Base-by-base conservation (phyloP, 2,797 vertebrate genomes). In the Tokudaia tokunoshimensis region DNA sequence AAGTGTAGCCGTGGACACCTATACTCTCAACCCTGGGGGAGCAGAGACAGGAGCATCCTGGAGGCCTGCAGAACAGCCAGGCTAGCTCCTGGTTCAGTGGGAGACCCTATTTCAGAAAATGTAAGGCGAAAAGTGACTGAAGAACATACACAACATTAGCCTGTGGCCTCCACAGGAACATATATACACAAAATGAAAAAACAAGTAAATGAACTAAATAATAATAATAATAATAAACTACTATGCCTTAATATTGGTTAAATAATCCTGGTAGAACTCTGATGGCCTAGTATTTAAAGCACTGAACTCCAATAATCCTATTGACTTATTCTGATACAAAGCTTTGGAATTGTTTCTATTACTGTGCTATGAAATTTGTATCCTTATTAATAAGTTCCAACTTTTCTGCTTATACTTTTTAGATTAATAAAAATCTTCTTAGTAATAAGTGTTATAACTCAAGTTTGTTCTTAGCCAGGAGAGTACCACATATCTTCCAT, bases 361-460 rank as follows among this genome's bases (percentile, higher is more conserved):
- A 37, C 50, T 94, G 65, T 26, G 82, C 0, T 59, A 29, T 37
- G 75, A 61, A 93, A 86, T 67, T 47, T 57, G 52, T 55, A 82
- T 78, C 67, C 41, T 91, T 88, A 79, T 67, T 78, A 80, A 72
- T 47, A 63, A 74, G n/a, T 65, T 85, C 29, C 8, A 88, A 80
- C 26, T 88, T n/a, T 82, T 75, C 55, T 37, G 15, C 78, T 92
- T 96, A 84, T 37, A 44, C 14, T 92, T 92, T 95, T 57, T 82
- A 74, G 14, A 91, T 26, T 94, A 70, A 86, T 76, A 12, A 78
- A 78, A 87, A 94, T 50, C 63, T 57, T 81, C 78, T 75, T 87
- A 76, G 59, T 89, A 81, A 81, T 34, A 31, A 78, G 52, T 14
- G 47, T 91, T 50, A 89, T 37, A 74, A 74, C 14, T 89, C 50